A percentile compares a stretch with the other conserved stretches of the same genome.
phyloP scores from a whole-genome alignment of 2,113 vertebrate species.

The Nothocercus julius region DNA sequence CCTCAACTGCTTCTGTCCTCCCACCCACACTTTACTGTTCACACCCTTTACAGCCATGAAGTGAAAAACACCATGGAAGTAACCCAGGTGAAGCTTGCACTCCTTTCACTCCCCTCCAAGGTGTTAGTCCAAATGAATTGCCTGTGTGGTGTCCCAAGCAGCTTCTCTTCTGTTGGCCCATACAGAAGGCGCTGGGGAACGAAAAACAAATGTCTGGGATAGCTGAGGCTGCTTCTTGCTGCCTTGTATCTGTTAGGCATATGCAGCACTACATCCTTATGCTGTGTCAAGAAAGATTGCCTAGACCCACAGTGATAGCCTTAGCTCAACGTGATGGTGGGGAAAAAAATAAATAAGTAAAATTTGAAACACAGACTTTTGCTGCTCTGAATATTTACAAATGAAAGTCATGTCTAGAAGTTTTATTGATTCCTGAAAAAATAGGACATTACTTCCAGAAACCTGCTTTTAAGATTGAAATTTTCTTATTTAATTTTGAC shows the following conservation, averaged over 20 bases:
- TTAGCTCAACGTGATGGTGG: neutral
- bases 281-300: neutral
- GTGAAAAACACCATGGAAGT: neutral
- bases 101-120: neutral
- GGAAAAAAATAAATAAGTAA: neutral
- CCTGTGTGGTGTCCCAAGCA: rapidly evolving
- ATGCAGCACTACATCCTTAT: neutral
- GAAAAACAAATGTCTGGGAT: neutral
- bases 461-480: neutral
- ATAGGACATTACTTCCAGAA: neutral
- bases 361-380: neutral
- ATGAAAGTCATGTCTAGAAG: neutral
- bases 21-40: neutral
- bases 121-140: neutral
- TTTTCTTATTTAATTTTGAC: neutral
- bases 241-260: neutral
- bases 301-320: neutral
- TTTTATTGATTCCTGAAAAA: neutral
- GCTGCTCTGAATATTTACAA: neutral
- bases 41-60: neutral
- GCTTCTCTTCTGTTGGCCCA: rapidly evolving
- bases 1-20: neutral
- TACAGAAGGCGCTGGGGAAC: neutral
- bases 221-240: neutral
- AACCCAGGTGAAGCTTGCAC: neutral